Base-by-base conservation (phyloP, 92 coral and sea anemone genomes). In the Anthopleura xanthogrammica region DNA sequence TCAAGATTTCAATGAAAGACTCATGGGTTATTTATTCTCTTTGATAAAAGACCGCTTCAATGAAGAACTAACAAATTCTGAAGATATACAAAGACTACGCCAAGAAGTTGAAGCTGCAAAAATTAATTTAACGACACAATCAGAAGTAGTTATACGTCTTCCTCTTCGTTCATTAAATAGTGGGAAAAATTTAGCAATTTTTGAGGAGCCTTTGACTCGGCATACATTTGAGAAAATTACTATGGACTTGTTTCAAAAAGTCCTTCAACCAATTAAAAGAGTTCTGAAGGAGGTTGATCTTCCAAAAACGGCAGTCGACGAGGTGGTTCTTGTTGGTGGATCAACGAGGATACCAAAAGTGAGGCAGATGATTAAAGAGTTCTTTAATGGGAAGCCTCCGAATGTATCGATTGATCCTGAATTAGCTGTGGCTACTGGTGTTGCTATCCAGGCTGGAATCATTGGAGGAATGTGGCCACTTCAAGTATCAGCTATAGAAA, bases 381-480 rank as follows among this genome's bases (percentile, higher is more conserved):
- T 85, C 84, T 93, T 95, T 70, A 87, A 93, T 90, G 98, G 98
- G 42, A 95, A 95, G 74, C 89, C 85, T 56, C 98, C 98, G 12
- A 95, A 95, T 87, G 95, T 94, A 46, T 90, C 98, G 1, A 95
- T 95, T 75, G 98, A 95, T 83, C 98, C 98, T 52, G 98, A 95
- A 83, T 89, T 95, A 43, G 98, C 98, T 7, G 98, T 95, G 14
- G 98, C 98, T 23, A 90, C 96, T 36, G 98, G 98, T 4, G 98
- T 95, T 14, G 97, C 98, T 12, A 95, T 95, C 55, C 98, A 95
- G 83, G 98, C 98, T 7, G 98, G 98, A 5, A 94, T 95, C 62
- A 92, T 96, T 73, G 99, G 99, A 19, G 99, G 99, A 17, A 95
- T 93, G 97, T 96, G 99, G 99, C 99, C 99, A 1, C 91, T 96